phyloP scores from a whole-genome alignment of 2,797 vertebrate species.

The Danio aesculapii region DNA sequence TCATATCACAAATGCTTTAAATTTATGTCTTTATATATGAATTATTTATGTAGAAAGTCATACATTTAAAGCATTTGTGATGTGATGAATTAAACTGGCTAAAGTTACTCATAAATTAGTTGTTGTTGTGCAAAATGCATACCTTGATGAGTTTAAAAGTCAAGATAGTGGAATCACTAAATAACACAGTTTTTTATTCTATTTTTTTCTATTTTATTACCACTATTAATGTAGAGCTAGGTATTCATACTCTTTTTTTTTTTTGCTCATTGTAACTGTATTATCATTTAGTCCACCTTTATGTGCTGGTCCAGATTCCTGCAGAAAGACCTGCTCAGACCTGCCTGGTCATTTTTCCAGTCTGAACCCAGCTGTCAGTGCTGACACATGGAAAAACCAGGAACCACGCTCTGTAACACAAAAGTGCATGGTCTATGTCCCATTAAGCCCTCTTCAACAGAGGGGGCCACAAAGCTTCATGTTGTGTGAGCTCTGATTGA shows the following conservation, averaged over 20 bases:
- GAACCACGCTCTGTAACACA: slow-evolving; percentile 62
- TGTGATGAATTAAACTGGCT: too few species aligned
- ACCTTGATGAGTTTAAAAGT: too few species aligned
- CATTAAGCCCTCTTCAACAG: slow-evolving; percentile 67
- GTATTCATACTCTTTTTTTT: not conserved
- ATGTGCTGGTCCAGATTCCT: not conserved
- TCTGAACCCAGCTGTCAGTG: slow-evolving; percentile 61
- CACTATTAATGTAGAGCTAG: not conserved
- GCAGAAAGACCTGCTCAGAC: slow-evolving; percentile 13
- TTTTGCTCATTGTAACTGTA: not conserved
- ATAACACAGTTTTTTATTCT: too few species aligned
- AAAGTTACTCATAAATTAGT: too few species aligned
- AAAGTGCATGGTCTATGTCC: slow-evolving; percentile 64
- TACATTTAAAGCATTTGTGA: too few species aligned
- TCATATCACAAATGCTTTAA: too few species aligned
- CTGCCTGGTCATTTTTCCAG: slow-evolving; percentile 45
- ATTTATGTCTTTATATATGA: too few species aligned
- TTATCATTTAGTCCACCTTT: slow-evolving; percentile 2
- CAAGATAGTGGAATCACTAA: not conserved
- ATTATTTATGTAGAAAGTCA: too few species aligned
- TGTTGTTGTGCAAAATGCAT: too few species aligned
- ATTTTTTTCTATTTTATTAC: too few species aligned
- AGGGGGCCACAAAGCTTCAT: slow-evolving; percentile 69
- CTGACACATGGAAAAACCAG: slow-evolving; percentile 52
- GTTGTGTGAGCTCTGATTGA: slow-evolving; percentile 71